phyloP scores from a whole-genome alignment of 2,888 invertebrate genomes.

The Oasisia sp. region DNA sequence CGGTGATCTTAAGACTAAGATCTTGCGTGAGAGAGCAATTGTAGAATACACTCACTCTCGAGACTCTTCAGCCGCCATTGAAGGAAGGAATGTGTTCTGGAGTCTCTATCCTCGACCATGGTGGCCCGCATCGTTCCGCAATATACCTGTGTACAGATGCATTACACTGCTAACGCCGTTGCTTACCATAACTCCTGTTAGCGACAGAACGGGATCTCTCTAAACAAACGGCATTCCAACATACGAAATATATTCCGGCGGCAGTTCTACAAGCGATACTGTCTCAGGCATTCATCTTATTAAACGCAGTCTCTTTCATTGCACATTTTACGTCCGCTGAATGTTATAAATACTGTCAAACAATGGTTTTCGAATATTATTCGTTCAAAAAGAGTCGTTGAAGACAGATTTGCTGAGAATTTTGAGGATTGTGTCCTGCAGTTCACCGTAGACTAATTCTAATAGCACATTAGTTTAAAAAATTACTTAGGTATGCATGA shows the following conservation, averaged over 20 bases:
- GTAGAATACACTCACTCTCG: neutral
- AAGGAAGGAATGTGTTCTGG: neutral
- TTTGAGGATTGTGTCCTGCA: neutral
- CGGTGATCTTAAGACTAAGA: too few relatives aligned
- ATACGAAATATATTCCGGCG: neutral
- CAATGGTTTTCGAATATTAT: neutral
- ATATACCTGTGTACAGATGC: neutral
- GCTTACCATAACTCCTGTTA: neutral
- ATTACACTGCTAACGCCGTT: neutral
- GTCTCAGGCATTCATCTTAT: neutral
- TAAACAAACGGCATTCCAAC: neutral
- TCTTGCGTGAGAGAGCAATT: neutral
- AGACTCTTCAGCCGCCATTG: neutral
- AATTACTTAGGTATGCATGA: neutral
- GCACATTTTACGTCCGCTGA: neutral
- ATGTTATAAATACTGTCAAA: too few relatives aligned
- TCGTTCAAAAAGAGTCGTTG: neutral
- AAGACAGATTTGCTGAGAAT: neutral
- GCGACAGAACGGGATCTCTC: neutral
- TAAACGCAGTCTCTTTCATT: neutral
- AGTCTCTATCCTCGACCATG: neutral
- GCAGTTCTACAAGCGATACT: neutral
- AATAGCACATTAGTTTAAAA: neutral
- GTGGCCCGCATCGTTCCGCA: neutral
- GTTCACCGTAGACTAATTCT: neutral